Evolutionary conservation across 2,888 invertebrate genomes (phyloP), one percentile per base, ranked within the genome.

Genomic region (Thereva unica): DNA sequence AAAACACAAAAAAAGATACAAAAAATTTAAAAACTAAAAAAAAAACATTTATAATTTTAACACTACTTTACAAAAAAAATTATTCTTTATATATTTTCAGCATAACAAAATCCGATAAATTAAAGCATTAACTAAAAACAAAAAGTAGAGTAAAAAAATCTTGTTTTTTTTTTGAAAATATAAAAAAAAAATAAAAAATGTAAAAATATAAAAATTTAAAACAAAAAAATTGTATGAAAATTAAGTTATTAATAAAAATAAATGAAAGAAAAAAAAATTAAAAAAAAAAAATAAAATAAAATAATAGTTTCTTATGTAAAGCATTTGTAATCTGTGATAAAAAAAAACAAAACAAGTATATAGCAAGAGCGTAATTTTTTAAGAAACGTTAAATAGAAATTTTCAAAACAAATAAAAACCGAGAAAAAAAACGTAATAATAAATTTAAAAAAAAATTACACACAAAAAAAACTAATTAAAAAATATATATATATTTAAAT

Each of bases 241-340:
- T 34, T 35, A 37, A 37, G 37, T 59, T n/a, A 23, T 59, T 47
- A 49, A 8, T 59, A 49, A 47, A 59, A 47, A 56, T 47, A 59
- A 49, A 47, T 45, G 45, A 59, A 59, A 52, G 35, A 52, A 49
- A 3, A 47, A 10, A 52, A 52, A 52, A 52, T 12, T 12, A 52
- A 52, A 12, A 59, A 47, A 59, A 47, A 37, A 59, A 59, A 47
- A 40, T 47, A 37, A 12, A 47, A 45, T 12, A 47, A 45, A 59
- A 52, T 47, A 55, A 59, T 59, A 59, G 59, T 59, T 47, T 59
- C 59, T 59, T 59, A 72, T 73, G 71, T 72, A 73, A 73, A 73
- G 72, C 72, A 73, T 74, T 74, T 73, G 72, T 73, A 74, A 74
- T 72, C 73, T 74, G 73, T 73, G 73, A 74, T 74, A 74, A 74